Evolutionary conservation across 2,888 invertebrate species (phyloP).

Genomic region (Drosophila parthenogenetica): DNA sequence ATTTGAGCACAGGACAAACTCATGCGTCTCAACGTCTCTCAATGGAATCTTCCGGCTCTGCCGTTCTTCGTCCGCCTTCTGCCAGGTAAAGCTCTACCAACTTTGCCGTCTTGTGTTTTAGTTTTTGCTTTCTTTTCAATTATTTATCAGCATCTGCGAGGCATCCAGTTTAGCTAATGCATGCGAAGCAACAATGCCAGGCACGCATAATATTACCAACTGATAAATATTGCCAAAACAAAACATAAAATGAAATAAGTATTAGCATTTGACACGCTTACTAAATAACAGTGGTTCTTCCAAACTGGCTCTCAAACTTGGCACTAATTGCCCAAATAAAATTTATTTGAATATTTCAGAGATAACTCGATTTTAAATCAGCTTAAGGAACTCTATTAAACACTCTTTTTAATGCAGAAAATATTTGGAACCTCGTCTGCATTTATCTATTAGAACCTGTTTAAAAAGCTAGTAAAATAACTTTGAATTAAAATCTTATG

Average conservation of each 20-base stretch:
- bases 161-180: constrained; percentile 48
- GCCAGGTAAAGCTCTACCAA: constrained; percentile 36
- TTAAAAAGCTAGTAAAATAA: too few species aligned
- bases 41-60: constrained; percentile 44
- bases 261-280: constrained; percentile 15
- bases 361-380: too few species aligned
- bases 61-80: constrained; percentile 25
- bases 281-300: background rate
- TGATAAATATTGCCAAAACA: constrained; percentile 35
- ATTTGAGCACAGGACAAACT: constrained; percentile 55
- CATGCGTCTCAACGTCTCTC: constrained; percentile 48
- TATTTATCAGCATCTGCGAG: constrained; percentile 54
- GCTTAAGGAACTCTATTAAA: too few species aligned
- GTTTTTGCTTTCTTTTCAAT: constrained; percentile 55
- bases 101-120: constrained; percentile 26
- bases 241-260: background rate
- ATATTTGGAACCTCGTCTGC: too few species aligned
- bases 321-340: background rate
- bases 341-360: background rate
- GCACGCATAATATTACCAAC: constrained; percentile 44
- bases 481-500: too few species aligned
- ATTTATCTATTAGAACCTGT: too few species aligned
- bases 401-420: too few species aligned
- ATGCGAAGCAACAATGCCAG: constrained; percentile 49
- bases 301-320: background rate